Percentiles rank a stretch among this genome's conserved stretches.
Conservation (phyloP, 2,888 invertebrate genomes). For the Pimpla rufipes region DNA sequence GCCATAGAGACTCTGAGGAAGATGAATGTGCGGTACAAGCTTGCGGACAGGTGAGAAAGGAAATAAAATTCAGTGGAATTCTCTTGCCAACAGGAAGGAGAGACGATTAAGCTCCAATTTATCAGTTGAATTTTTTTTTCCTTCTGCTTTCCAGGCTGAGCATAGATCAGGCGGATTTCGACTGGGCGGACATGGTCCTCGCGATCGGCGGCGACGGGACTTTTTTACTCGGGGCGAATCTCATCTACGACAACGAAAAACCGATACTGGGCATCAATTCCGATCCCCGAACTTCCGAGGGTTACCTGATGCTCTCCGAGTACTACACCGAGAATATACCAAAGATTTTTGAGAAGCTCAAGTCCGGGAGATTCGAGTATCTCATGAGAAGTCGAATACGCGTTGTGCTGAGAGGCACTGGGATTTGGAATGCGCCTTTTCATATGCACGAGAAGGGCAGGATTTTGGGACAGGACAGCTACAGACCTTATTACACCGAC, state of each 20-base stretch:
- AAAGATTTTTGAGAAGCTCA: constrained; percentile 92
- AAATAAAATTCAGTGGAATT: background rate
- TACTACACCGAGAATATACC: constrained; percentile 93
- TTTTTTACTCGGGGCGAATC: constrained; percentile 96
- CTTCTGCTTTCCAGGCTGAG: constrained; percentile 85
- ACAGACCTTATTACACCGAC: constrained; percentile 60
- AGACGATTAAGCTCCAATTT: too few relatives aligned
- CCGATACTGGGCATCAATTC: constrained; percentile 99
- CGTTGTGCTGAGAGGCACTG: constrained; percentile 91
- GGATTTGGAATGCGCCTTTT: constrained; percentile 88
- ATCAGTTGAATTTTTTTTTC: background rate
- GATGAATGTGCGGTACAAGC: constrained; percentile 92
- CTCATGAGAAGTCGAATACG: constrained; percentile 95
- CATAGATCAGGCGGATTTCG: constrained; percentile 90
- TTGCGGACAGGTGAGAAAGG: constrained; percentile 90
- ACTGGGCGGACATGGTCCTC: constrained; percentile 96
- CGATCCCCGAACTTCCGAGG: constrained; percentile 96
- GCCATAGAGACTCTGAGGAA: constrained; percentile 88
- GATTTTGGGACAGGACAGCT: constrained; percentile 85
- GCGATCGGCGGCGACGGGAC: constrained; percentile 99
- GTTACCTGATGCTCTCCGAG: constrained; percentile 95
- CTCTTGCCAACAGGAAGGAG: too few relatives aligned
- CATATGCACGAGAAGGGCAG: constrained; percentile 91
- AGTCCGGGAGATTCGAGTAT: constrained; percentile 93
- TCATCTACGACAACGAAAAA: constrained; percentile 91